A percentile compares a stretch with the other conserved stretches of the same genome.
Conservation (phyloP, 2,797 vertebrate genomes). For the Ambastaia sidthimunki region DNA sequence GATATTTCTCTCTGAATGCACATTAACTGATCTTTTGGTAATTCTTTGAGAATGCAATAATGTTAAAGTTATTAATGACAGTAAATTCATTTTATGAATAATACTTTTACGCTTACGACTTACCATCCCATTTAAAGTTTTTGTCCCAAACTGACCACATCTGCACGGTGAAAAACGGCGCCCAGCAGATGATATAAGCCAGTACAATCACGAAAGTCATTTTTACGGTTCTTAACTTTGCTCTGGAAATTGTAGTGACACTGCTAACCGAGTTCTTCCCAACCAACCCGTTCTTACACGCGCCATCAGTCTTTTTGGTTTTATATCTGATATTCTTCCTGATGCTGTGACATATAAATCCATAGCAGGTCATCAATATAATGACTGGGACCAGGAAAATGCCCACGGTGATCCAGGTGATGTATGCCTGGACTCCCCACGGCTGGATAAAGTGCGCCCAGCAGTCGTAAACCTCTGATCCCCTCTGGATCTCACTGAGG, state of each 20-base stretch:
- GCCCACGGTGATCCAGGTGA: slow-evolving; percentile 93
- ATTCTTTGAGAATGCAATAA: too few relatives aligned
- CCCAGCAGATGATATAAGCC: slow-evolving; percentile 92
- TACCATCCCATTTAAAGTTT: slow-evolving; percentile 85
- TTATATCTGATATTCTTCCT: slow-evolving; percentile 89
- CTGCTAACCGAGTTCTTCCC: slow-evolving; percentile 87
- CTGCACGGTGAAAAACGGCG: slow-evolving; percentile 93
- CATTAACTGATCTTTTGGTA: neutral
- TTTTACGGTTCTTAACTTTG: slow-evolving; percentile 94
- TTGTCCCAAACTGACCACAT: slow-evolving; percentile 97
- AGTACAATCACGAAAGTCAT: slow-evolving; percentile 98
- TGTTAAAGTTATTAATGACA: too few relatives aligned
- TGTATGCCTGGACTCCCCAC: slow-evolving; percentile 88
- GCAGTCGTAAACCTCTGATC: slow-evolving; percentile 88
- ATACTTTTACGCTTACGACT: slow-evolving; percentile 46
- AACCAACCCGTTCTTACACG: slow-evolving; percentile 75
- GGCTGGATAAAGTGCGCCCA: slow-evolving; percentile 92
- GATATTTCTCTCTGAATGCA: neutral
- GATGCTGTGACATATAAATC: slow-evolving; percentile 93
- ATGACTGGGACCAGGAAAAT: slow-evolving; percentile 90
- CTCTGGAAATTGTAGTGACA: slow-evolving; percentile 88
- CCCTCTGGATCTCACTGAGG: slow-evolving; percentile 86
- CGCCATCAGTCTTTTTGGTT: slow-evolving; percentile 69
- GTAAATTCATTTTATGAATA: too few relatives aligned
- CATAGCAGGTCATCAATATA: slow-evolving; percentile 87